Evolutionary conservation across 1,140 invertebrate species (phyloP).

Genomic region (Penaeus vannamei): DNA sequence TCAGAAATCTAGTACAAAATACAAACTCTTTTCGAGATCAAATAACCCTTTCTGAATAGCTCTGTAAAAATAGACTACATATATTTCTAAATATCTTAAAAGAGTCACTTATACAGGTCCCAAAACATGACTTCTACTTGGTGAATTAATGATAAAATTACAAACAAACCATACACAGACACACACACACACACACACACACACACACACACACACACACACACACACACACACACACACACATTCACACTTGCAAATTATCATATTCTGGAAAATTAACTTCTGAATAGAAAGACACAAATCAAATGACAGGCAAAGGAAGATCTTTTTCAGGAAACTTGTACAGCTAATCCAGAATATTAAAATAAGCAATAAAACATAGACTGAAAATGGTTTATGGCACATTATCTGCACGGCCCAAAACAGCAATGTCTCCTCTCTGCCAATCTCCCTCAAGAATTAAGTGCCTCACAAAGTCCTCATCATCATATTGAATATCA

Average conservation of each 20-base stretch:
- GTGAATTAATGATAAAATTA: too few relatives aligned
- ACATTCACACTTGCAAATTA: neutral
- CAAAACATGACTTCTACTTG: too few relatives aligned
- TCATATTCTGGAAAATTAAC: too few relatives aligned
- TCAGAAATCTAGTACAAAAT: too few relatives aligned
- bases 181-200: too few relatives aligned
- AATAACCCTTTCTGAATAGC: too few relatives aligned
- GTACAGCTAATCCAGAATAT: neutral
- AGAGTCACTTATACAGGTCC: too few relatives aligned
- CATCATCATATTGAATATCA: slow-evolving; percentile 67
- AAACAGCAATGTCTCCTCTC: slow-evolving; percentile 65
- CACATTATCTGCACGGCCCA: slow-evolving; percentile 44
- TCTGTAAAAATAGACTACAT: too few relatives aligned
- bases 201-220: neutral
- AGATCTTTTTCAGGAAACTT: neutral
- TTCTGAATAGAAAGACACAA: neutral
- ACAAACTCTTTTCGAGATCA: too few relatives aligned
- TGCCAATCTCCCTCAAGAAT: slow-evolving; percentile 68
- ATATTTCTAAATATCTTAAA: too few relatives aligned
- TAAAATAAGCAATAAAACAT: neutral
- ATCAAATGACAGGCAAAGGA: neutral
- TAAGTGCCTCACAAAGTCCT: slow-evolving; percentile 67
- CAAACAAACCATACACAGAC: too few relatives aligned
- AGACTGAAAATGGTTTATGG: neutral
- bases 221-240: neutral